phyloP scores from a whole-genome alignment of 2,888 invertebrate genomes.

The Scaptomyza tumidula region DNA sequence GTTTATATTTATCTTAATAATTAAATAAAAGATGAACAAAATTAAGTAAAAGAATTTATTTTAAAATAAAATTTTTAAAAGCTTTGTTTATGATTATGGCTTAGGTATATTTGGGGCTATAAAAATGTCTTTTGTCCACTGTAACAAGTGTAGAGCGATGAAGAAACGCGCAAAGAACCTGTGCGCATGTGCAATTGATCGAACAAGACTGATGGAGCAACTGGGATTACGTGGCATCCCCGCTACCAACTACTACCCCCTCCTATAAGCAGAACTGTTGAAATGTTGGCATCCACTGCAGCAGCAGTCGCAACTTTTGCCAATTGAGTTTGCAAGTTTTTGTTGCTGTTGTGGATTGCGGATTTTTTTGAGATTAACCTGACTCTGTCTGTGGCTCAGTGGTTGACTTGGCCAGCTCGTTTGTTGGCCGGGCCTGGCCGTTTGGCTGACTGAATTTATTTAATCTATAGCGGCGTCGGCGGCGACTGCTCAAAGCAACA shows the following conservation, averaged over 20 bases:
- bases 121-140: not conserved
- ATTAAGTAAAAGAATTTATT: too few relatives aligned
- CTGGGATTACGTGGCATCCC: conserved; percentile 76
- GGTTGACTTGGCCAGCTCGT: conserved; percentile 25
- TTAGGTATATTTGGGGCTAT: too few relatives aligned
- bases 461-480: conserved; percentile 78
- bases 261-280: not conserved
- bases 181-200: conserved; percentile 83
- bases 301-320: conserved; percentile 37
- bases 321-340: conserved; percentile 79
- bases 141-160: conserved; percentile 2
- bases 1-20: too few relatives aligned
- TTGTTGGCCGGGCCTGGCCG: conserved; percentile 34
- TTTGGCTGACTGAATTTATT: conserved; percentile 69
- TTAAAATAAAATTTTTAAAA: too few relatives aligned
- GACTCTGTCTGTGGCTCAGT: conserved; percentile 43
- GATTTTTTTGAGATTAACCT: conserved; percentile 67
- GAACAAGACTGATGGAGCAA: conserved; percentile 83
- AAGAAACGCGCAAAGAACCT: conserved; percentile 67
- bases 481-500: conserved; percentile 75
- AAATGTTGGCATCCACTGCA: conserved; percentile 18
- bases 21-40: too few relatives aligned
- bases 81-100: too few relatives aligned
- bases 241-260: not conserved
- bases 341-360: conserved; percentile 62